Conservation (phyloP, 2,888 invertebrate genomes). For the Meganola albula region DNA sequence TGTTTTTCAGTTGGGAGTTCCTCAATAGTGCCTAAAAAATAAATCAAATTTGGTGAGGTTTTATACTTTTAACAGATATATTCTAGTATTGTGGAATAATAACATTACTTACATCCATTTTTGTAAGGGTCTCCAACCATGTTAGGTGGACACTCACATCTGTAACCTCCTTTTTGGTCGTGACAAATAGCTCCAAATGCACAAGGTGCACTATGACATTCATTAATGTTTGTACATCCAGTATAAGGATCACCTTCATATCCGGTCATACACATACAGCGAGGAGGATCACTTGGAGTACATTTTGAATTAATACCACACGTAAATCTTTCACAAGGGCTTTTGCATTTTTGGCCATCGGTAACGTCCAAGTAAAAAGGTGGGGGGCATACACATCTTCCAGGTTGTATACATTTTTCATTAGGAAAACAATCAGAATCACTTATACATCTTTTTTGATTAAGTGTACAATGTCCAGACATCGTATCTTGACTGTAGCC, state of each 20-base stretch:
- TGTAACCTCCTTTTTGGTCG: conserved; percentile 90
- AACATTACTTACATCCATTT: conserved; percentile 86
- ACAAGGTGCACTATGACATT: conserved; percentile 90
- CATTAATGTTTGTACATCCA: conserved; percentile 91
- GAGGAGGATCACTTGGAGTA: conserved; percentile 91
- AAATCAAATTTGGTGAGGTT: background rate
- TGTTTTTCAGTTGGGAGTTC: conserved; percentile 76
- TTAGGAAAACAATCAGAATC: conserved; percentile 91
- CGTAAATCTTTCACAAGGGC: conserved; percentile 92
- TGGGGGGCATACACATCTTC: conserved; percentile 93
- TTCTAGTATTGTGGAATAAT: too few relatives aligned
- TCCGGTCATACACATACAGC: conserved; percentile 91
- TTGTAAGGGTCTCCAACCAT: conserved; percentile 91
- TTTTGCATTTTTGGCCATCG: conserved; percentile 92
- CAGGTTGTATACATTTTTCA: conserved; percentile 94
- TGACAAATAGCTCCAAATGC: conserved; percentile 93
- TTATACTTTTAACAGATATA: too few relatives aligned
- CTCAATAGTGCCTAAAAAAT: conserved; percentile 45
- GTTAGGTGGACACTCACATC: conserved; percentile 90
- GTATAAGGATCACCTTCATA: conserved; percentile 91
- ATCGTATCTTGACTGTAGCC: conserved; percentile 90
- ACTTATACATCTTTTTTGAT: conserved; percentile 88
- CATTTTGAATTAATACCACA: conserved; percentile 95
- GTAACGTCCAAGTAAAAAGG: conserved; percentile 91
- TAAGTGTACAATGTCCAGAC: conserved; percentile 88